Evolutionary conservation across 2,888 invertebrate genomes (phyloP), one percentile per base, ranked within the genome.

Genomic region (Plemyria rubiginata): DNA sequence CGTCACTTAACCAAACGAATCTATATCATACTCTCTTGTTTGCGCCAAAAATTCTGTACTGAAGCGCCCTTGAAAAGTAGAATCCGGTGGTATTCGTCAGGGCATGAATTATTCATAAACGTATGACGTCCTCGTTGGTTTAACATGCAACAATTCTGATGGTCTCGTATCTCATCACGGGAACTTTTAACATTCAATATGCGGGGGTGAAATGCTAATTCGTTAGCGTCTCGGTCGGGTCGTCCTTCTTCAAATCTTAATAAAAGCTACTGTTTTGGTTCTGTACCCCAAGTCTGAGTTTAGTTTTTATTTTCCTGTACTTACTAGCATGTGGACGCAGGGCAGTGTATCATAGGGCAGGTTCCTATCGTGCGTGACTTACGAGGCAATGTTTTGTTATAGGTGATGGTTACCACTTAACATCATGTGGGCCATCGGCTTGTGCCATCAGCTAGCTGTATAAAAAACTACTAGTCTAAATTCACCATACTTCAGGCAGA

Each of bases 21-120:
- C 54, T 51, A 53, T 53, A 45, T 45, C 48, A 56, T 57, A 60
- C 58, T 58, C 58, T 50, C 60, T 67, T 48, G 53, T 66, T 67
- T 50, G 67, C 60, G 57, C 22, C 54, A n/a, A 16, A 51, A 29
- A 15, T 15, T 32, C 32, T 11, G 54, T 12, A 70, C 62, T 70
- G 66, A 70, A 51, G 70, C 72, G 81, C 73, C 84, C 82, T 82
- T 82, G 80, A 81, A 81, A 76, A 73, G 69, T 65, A 36, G 71
- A 79, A 79, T 82, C 77, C 70, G 76, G 68, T 70, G 59, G 78
- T 76, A 73, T 77, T 84, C 80, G 84, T 75, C 79, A 72, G 72
- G 71, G 65, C 62, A 79, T 88, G 85, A 84, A 88, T 88, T 70
- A 87, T 88, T 83, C 79, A 83, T 75, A 49, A 52, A 52, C 62